Evolutionary conservation across 2,113 vertebrate genomes (phyloP), one percentile per base, ranked within the genome.

Genomic region (Lagopus muta): DNA sequence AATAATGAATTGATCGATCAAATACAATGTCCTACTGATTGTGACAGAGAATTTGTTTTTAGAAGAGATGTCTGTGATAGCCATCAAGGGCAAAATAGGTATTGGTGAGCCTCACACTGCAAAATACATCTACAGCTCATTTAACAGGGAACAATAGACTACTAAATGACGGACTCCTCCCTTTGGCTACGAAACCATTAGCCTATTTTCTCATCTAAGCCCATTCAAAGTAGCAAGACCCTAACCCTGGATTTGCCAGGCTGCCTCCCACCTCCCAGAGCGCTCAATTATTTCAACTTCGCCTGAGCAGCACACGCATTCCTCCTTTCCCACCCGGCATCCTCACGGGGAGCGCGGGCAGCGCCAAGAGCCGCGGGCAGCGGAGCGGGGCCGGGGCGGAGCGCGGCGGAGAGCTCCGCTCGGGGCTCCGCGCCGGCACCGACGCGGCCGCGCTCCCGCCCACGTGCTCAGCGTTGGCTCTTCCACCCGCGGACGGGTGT

Each of bases 401-500:
- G 78, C 42, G 52, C 52, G 20, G 42, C 15, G 22, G 60, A 52
- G 78, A 17, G 42, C 73, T 18, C 47, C 30, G 16, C 38, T 5
- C 55, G 5, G 8, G 24, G 65, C 47, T 58, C 83, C 48, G 4
- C 1, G 58, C 72, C 4, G 62, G 21, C 83, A 78, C 62, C 18
- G 76, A 15, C 52, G 52, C 64, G 18, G 69, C 61, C 77, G 88
- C 43, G 48, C 32, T 94, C 32, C 96, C 96, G 82, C 96, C 95
- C 97, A 97, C 96, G 96, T 97, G 97, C 91, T 96, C 85, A 48
- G 89, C 43, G 30, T 8, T 25, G 25, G 43, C 77, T 50, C 64
- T 86, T 50, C 67, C 77, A 86, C 30, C 67, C 84, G 9, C 88
- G 19, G 79, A 28, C 52, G 12, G 79, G 64, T 34, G n/a, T 4